Conservation (phyloP, 2,888 invertebrate species). For the Alsophila aescularia region DNA sequence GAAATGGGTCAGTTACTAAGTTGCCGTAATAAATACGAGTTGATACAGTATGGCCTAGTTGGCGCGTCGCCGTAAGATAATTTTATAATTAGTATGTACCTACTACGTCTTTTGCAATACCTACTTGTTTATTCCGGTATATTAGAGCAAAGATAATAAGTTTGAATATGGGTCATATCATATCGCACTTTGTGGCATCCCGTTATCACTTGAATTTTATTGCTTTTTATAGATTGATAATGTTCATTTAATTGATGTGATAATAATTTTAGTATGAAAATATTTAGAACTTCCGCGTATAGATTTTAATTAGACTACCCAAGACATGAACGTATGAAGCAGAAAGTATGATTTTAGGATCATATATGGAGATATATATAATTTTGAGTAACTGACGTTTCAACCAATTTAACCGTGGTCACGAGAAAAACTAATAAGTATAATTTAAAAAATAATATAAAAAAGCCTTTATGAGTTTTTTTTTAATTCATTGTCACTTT, state of each 20-base stretch:
- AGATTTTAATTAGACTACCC: background rate
- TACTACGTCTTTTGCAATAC: background rate
- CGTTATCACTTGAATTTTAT: constrained; percentile 1
- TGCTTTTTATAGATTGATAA: background rate
- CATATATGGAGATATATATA: no score
- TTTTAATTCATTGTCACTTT: no score
- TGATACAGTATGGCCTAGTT: constrained; percentile 25
- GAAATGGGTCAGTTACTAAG: constrained; percentile 21
- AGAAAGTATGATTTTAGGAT: no score
- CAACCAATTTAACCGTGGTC: no score
- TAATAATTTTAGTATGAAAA: background rate
- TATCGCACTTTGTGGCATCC: background rate
- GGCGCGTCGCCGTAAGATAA: constrained; percentile 30
- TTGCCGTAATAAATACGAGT: constrained; percentile 18
- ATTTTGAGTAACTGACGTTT: no score
- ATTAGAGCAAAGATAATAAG: constrained; percentile 9
- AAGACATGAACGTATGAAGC: no score
- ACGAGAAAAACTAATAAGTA: no score
- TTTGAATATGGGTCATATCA: background rate
- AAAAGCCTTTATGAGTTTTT: no score
- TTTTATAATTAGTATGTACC: constrained; percentile 19
- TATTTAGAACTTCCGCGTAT: background rate
- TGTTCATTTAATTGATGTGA: background rate
- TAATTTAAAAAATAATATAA: no score
- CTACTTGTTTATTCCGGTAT: background rate